Percentiles rank a stretch among this genome's conserved stretches.
These are phyloP conservation scores for Porites evermanni DNA, from an alignment of 92 coral and sea anemone species.

Conservation along the genomic window DNA sequence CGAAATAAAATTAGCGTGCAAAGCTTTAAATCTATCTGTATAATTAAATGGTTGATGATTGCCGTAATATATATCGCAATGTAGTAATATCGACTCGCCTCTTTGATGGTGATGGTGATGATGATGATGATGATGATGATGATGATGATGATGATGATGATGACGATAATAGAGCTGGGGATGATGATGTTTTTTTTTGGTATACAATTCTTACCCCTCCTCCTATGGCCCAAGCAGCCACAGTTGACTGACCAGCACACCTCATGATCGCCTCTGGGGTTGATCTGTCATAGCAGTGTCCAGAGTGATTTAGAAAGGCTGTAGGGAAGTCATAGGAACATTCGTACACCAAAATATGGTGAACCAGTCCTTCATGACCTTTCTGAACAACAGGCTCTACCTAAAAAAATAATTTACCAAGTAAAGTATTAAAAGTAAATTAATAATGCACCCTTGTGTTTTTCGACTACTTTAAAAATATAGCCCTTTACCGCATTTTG, in stretches of 20 bases:
- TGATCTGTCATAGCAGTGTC: slow-evolving; percentile 22
- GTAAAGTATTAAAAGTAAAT: neutral
- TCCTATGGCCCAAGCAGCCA: slow-evolving; percentile 67
- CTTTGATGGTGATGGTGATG: too few species aligned
- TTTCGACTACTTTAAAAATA: too few species aligned
- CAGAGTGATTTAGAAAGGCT: slow-evolving; percentile 20
- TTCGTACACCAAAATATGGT: slow-evolving; percentile 55
- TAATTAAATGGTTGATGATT: too few species aligned
- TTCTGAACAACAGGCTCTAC: slow-evolving; percentile 54
- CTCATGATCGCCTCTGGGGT: slow-evolving; percentile 29
- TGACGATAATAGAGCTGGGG: too few species aligned
- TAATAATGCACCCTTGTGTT: too few species aligned
- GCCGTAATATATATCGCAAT: too few species aligned
- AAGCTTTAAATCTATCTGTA: too few species aligned
- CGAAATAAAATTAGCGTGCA: too few species aligned
- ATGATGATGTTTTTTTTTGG: neutral
- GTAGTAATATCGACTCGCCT: too few species aligned
- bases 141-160: too few species aligned
- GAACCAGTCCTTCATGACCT: slow-evolving; percentile 64
- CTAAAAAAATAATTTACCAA: slow-evolving; percentile 7
- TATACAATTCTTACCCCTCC: slow-evolving; percentile 40
- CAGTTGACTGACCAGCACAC: slow-evolving; percentile 50
- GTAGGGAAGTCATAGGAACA: slow-evolving; percentile 44
- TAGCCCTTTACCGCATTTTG: too few species aligned
- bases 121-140: too few species aligned